Evolutionary conservation across 2,113 vertebrate genomes (phyloP).

Genomic region (Dasyornis broadbenti): DNA sequence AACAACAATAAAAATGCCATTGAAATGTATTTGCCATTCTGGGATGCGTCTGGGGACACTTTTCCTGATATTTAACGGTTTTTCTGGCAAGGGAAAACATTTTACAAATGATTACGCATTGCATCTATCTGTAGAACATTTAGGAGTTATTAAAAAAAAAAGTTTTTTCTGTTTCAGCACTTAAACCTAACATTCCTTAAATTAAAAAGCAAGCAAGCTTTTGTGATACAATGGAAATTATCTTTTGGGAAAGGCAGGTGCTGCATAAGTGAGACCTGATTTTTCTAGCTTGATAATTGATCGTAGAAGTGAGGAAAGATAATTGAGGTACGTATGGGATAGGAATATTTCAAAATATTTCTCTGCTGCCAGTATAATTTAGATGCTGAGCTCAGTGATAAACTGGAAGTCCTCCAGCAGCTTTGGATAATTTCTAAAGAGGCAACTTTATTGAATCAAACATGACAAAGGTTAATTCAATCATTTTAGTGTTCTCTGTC

Average conservation of each 20-base stretch:
- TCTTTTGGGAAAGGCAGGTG: neutral
- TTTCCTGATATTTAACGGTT: neutral
- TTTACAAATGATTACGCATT: neutral
- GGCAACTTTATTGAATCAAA: neutral
- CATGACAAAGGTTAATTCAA: neutral
- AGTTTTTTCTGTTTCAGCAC: neutral
- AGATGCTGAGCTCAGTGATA: neutral
- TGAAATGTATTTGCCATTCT: neutral
- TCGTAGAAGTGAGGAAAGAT: neutral
- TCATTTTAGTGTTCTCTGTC: neutral
- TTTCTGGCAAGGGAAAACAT: neutral
- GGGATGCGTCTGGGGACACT: neutral
- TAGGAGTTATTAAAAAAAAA: neutral
- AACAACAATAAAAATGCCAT: neutral
- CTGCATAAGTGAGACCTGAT: neutral
- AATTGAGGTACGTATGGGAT: neutral
- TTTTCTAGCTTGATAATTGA: neutral
- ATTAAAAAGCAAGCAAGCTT: neutral
- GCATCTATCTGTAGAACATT: neutral
- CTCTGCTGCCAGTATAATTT: neutral
- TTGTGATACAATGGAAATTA: neutral
- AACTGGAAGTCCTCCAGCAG: neutral
- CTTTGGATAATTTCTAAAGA: neutral
- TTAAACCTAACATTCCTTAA: neutral
- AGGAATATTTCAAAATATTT: neutral